phyloP scores from a whole-genome alignment of 2,113 vertebrate genomes.

The Chloropsis cyanopogon region DNA sequence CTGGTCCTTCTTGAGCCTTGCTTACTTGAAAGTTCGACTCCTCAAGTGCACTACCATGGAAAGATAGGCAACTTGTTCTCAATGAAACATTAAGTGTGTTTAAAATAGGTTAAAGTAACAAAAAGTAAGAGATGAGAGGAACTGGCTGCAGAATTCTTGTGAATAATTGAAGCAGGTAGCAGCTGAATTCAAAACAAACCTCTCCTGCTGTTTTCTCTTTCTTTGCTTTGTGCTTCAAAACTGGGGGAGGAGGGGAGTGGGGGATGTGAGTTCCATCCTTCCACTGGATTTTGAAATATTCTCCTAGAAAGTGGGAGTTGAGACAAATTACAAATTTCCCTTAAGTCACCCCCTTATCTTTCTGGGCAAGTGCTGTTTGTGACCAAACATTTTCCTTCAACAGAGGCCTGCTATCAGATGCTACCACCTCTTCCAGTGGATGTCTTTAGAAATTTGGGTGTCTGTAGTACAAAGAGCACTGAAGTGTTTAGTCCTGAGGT shows the following conservation, averaged over 20 bases:
- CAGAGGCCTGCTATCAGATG: not conserved
- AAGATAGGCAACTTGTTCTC: not conserved
- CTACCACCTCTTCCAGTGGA: not conserved
- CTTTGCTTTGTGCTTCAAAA: not conserved
- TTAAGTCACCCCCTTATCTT: not conserved
- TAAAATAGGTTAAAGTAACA: not conserved
- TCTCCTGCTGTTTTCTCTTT: not conserved
- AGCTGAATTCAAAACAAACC: not conserved
- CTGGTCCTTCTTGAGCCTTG: not conserved
- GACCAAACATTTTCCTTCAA: not conserved
- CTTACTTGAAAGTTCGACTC: not conserved
- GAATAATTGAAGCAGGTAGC: not conserved
- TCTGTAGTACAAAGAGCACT: not conserved
- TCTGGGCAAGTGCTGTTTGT: not conserved
- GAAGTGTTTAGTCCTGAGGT: not conserved
- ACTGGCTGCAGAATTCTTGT: not conserved
- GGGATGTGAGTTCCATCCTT: not conserved
- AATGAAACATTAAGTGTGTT: not conserved
- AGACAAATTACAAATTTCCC: not conserved
- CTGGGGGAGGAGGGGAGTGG: accelerated
- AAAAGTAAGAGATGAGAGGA: not conserved
- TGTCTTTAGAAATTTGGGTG: not conserved
- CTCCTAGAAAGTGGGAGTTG: not conserved
- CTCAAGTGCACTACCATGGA: not conserved
- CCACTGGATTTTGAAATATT: not conserved